Percentiles rank a stretch among this genome's conserved stretches.
phyloP scores from a whole-genome alignment of 2,113 vertebrate genomes.

The Entelurus aequoreus region DNA sequence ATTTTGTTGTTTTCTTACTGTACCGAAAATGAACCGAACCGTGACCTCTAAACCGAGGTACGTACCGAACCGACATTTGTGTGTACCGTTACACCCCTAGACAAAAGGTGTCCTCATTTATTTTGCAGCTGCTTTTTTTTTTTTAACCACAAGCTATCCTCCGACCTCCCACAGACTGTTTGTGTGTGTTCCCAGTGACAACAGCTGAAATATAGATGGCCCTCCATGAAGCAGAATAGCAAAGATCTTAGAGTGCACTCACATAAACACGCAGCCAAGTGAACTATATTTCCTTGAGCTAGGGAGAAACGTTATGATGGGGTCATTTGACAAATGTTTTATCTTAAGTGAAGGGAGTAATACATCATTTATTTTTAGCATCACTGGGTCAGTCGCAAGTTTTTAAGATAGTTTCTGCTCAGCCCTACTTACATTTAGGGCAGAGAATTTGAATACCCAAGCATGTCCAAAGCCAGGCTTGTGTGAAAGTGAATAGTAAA shows the following conservation, averaged over 20 bases:
- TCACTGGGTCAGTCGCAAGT: neutral
- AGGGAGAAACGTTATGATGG: slow-evolving; percentile 26
- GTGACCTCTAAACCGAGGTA: too few species aligned
- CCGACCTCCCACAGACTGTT: slow-evolving; percentile 24
- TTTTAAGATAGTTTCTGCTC: slow-evolving; percentile 20
- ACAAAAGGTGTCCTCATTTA: too few species aligned
- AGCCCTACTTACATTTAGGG: slow-evolving; percentile 41
- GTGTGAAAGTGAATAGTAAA: slow-evolving; percentile 51
- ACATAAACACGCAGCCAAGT: slow-evolving; percentile 3
- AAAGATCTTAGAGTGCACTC: slow-evolving; percentile 31
- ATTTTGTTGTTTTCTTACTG: too few species aligned
- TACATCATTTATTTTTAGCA: slow-evolving; percentile 42
- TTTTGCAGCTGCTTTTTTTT: slow-evolving; percentile 3
- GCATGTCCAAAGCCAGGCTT: slow-evolving; percentile 32
- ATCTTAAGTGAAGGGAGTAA: slow-evolving; percentile 49
- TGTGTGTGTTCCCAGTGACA: slow-evolving; percentile 33
- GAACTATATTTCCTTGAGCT: slow-evolving; percentile 23
- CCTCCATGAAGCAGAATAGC: slow-evolving; percentile 31
- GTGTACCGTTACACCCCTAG: too few species aligned
- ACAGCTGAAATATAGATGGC: slow-evolving; percentile 53
- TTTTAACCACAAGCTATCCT: slow-evolving; percentile 2
- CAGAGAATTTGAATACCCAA: slow-evolving; percentile 45
- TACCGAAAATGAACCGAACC: too few species aligned
- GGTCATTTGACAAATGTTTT: slow-evolving; percentile 53
- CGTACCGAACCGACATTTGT: too few species aligned